Evolutionary conservation across 1,140 invertebrate species (phyloP).

Genomic region (Octopus bimaculoides): DNA sequence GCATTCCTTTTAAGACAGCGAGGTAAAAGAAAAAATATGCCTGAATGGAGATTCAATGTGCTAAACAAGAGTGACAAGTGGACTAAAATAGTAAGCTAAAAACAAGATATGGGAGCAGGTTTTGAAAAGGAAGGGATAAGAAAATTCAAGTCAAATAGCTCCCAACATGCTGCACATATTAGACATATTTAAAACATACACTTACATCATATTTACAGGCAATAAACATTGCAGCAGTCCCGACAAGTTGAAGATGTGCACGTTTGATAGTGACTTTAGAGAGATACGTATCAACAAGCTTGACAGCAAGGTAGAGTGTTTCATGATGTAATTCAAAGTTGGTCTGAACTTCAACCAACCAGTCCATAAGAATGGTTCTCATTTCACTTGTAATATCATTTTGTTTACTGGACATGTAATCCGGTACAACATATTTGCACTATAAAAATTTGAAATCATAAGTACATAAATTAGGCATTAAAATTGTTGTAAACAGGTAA

Average conservation of each 20-base stretch:
- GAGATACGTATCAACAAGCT: slow-evolving; percentile 89
- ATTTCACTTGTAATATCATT: slow-evolving; percentile 75
- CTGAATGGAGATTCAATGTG: no score
- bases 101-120: no score
- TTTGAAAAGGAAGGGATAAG: no score
- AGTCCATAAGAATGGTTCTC: slow-evolving; percentile 90
- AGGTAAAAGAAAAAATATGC: no score
- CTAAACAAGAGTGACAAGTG: no score
- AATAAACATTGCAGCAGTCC: slow-evolving; percentile 87
- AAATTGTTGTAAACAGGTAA: slow-evolving; percentile 9
- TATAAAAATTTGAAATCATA: slow-evolving; percentile 46
- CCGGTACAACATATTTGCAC: slow-evolving; percentile 68
- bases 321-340: slow-evolving; percentile 98
- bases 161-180: no score
- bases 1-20: no score
- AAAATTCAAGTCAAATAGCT: no score
- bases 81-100: no score
- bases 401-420: slow-evolving; percentile 77
- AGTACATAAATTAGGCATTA: not conserved
- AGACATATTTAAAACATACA: slow-evolving; percentile 4
- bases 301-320: slow-evolving; percentile 93
- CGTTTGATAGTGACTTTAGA: slow-evolving; percentile 59
- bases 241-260: slow-evolving; percentile 79
- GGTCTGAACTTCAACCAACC: slow-evolving; percentile 96
- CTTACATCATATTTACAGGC: slow-evolving; percentile 94